phyloP scores from a whole-genome alignment of 1,140 invertebrate species.

The Propsilocerus akamusi region DNA sequence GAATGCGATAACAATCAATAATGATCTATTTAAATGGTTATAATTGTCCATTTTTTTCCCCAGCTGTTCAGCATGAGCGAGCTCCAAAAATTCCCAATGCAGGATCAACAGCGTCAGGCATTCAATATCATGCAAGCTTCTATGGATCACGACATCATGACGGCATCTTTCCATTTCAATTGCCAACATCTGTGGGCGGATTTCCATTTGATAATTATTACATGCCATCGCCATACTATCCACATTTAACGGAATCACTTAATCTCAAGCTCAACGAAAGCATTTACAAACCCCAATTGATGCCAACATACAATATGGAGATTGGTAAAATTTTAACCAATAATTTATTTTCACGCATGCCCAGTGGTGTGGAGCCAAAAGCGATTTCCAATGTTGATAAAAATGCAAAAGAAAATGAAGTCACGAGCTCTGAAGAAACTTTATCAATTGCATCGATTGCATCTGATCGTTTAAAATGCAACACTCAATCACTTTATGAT shows the following conservation, averaged over 20 bases:
- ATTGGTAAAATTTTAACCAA: constrained; percentile 12
- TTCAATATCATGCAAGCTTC: not conserved
- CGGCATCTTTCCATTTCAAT: not conserved
- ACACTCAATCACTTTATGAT: constrained; percentile 37
- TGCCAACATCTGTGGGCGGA: not conserved
- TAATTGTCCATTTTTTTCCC: constrained; percentile 8
- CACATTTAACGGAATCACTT: not conserved
- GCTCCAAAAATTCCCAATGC: constrained; percentile 43
- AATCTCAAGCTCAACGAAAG: not conserved
- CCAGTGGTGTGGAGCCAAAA: constrained; percentile 9
- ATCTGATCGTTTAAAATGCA: constrained; percentile 5
- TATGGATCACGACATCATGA: not conserved
- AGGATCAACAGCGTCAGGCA: constrained; percentile 5
- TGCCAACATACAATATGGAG: not conserved
- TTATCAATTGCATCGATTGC: not conserved
- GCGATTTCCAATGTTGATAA: constrained; percentile 12
- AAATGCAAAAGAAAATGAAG: constrained; percentile 48
- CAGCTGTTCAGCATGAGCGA: constrained; percentile 80
- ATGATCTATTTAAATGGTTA: not conserved
- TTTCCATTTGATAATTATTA: constrained; percentile 1
- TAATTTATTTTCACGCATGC: constrained; percentile 8
- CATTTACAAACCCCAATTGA: not conserved
- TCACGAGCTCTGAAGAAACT: constrained; percentile 49
- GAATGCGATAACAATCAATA: not conserved
- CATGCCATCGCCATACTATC: not conserved